Evolutionary conservation across 2,797 vertebrate genomes (phyloP), one percentile per base, ranked within the genome.

Genomic region (Acipenser oxyrinchus): DNA sequence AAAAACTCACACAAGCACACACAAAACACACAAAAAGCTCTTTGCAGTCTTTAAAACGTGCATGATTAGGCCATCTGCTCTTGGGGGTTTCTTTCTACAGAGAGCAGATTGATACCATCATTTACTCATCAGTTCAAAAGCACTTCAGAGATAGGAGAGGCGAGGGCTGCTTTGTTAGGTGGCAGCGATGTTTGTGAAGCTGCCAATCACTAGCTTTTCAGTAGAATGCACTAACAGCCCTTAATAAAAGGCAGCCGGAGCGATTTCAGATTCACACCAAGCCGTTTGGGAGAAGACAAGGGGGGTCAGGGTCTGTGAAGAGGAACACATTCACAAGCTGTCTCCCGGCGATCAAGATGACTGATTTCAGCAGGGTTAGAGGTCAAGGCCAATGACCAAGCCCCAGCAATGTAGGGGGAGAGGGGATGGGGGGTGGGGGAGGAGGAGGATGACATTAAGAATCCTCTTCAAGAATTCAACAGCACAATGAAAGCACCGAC

Each of bases 361-460:
- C 82, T 89, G 89, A 93, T 91, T 91, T 87, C 81, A 75, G 75
- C 70, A 0, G 52, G 89, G 87, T 86, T 83, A 90, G 71, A 82
- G 90, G 85, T 90, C 88, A 78, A 89, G 83, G 80, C 79, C 84
- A 82, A 75, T 76, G 79, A 81, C 77, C 74, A 79, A 76, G 76
- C 80, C 76, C 69, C 76, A 74, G 72, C 73, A 71, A 68, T 78
- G 70, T 73, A 77, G 76, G 75, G 81, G 73, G 13, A 58, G 62
- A 10, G 63, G 48, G 9, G 18, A 11, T 74, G 64, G 66, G 53
- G 8, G 49, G 4, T 48, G 10, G 59, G 6, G 37, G 37, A 9
- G 49, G 12, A 74, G 76, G 71, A 82, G 77, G 83, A 49, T 71
- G 79, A 79, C 73, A 66, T 61, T 72, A 71, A 74, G 76, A 78